A percentile compares a stretch with the other conserved stretches of the same genome.
phyloP scores from a whole-genome alignment of 2,888 invertebrate genomes.

The Buathra laborator region DNA sequence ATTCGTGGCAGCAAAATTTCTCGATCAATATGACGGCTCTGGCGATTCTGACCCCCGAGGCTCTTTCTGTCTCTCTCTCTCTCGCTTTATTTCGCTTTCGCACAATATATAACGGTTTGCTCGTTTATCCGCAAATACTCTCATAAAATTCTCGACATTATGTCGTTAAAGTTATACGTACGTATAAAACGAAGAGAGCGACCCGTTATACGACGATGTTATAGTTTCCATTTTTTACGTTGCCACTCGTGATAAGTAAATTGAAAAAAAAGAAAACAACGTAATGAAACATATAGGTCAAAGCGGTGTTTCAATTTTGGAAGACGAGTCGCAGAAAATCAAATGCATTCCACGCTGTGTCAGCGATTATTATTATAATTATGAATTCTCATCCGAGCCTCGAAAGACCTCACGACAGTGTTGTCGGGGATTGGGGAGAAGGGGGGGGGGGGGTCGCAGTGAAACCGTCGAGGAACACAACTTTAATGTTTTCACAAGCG shows the following conservation, averaged over 20 bases:
- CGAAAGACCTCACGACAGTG: slow-evolving; percentile 21
- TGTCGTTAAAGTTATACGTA: slow-evolving; percentile 19
- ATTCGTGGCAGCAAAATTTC: slow-evolving; percentile 22
- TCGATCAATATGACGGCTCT: slow-evolving; percentile 61
- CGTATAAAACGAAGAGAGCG: not conserved
- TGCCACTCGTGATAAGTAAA: not conserved
- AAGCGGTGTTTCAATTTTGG: not conserved
- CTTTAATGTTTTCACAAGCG: slow-evolving; percentile 4
- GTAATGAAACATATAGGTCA: not conserved
- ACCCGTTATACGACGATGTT: not conserved
- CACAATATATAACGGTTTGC: not conserved
- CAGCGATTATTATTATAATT: not conserved
- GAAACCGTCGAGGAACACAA: slow-evolving; percentile 22
- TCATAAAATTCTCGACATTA: slow-evolving; percentile 21
- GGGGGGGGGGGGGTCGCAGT: not conserved
- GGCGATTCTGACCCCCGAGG: slow-evolving; percentile 32
- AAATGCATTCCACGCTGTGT: not conserved
- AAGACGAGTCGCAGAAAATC: not conserved
- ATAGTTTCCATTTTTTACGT: slow-evolving; percentile 14
- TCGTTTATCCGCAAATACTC: slow-evolving; percentile 8
- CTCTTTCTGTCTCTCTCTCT: not conserved
- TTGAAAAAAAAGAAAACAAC: not conserved
- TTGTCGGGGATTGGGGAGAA: not conserved
- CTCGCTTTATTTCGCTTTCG: slow-evolving; percentile 27
- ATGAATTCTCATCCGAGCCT: slow-evolving; percentile 10